A percentile compares a stretch with the other conserved stretches of the same genome.
phyloP scores from a whole-genome alignment of 2,888 invertebrate species.

The Patella ulyssiponensis region DNA sequence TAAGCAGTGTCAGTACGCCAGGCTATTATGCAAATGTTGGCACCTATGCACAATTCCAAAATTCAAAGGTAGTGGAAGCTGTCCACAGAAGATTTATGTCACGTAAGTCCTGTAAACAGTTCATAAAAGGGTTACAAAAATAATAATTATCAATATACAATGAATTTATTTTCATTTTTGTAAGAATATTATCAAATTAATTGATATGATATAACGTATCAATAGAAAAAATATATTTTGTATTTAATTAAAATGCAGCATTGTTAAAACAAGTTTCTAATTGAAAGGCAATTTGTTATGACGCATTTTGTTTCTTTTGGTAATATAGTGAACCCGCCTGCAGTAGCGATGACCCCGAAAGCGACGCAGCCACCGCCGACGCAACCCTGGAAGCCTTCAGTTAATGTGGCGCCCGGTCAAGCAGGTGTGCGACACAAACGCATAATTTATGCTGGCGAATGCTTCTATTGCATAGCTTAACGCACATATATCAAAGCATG shows the following conservation, averaged over 20 bases:
- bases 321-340: slow-evolving; percentile 6
- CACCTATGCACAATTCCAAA: slow-evolving; percentile 32
- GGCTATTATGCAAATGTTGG: slow-evolving; percentile 37
- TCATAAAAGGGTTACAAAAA: too few relatives aligned
- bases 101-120: slow-evolving; percentile 31
- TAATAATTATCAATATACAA: too few relatives aligned
- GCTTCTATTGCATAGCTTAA: too few relatives aligned
- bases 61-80: slow-evolving; percentile 12
- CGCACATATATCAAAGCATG: too few relatives aligned
- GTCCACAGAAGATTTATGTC: slow-evolving; percentile 30
- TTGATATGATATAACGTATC: too few relatives aligned
- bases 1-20: slow-evolving; percentile 39
- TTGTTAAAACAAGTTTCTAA: background rate
- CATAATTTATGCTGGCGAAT: too few relatives aligned
- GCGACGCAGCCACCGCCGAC: background rate
- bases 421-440: too few relatives aligned
- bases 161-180: too few relatives aligned
- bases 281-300: background rate
- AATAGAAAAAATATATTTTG: background rate
- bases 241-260: background rate
- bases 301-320: background rate
- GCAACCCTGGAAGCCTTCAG: too few relatives aligned
- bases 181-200: too few relatives aligned
- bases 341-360: background rate
- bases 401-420: too few relatives aligned